Conservation (phyloP, 2,797 vertebrate genomes). For the Luscinia megarhynchos region DNA sequence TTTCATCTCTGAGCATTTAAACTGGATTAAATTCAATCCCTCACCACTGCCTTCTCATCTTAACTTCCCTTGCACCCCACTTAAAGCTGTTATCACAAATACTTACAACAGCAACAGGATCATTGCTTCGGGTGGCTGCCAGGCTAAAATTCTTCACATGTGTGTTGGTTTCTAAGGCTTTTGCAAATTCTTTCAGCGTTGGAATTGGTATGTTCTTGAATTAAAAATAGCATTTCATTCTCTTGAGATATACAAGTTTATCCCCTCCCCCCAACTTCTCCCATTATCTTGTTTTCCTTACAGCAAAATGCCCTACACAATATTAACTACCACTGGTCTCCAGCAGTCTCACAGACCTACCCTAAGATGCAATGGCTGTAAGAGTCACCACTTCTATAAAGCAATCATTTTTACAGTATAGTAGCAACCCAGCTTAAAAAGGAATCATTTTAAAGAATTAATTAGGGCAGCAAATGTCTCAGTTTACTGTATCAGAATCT, state of each 20-base stretch:
- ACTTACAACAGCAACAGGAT: constrained; percentile 93
- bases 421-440: not conserved
- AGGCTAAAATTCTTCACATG: constrained; percentile 92
- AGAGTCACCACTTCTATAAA: not conserved
- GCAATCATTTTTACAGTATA: not conserved
- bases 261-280: not conserved
- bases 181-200: constrained; percentile 94
- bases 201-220: constrained; percentile 96
- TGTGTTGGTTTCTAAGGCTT: constrained; percentile 92
- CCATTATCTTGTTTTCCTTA: not conserved
- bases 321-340: not conserved
- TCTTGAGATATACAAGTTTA: not conserved
- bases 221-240: constrained; percentile 58
- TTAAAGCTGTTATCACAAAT: fast-evolving
- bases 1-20: not conserved
- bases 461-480: not conserved
- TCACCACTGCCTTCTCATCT: not conserved
- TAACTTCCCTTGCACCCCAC: not conserved
- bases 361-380: not conserved
- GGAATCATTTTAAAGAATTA: not conserved
- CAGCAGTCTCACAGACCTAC: not conserved
- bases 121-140: constrained; percentile 95
- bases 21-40: not conserved
- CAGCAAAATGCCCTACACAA: not conserved
- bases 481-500: not conserved